Evolutionary conservation across 2,797 vertebrate species (phyloP), one percentile per base, ranked within the genome.

Genomic region (Fringilla coelebs): DNA sequence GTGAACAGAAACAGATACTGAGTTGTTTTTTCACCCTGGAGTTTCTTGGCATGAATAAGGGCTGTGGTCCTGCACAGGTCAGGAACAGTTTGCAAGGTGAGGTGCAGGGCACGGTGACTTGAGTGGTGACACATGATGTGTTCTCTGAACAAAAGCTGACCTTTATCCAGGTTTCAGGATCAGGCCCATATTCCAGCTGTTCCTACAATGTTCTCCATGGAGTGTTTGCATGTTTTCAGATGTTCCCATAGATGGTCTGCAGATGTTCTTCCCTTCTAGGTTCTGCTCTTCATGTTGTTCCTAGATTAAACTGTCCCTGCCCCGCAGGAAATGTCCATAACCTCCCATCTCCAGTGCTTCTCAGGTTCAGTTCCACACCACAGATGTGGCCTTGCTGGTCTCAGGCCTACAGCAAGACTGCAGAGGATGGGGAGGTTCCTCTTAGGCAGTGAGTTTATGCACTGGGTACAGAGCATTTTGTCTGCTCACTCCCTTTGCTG

Each of bases 341-440:
- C 12, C 20, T 74, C 10, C 11, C 9, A 11, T 11, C 25, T 46
- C 41, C 6, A 17, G 18, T 20, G 20, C 34, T 72, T 51, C 36
- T 73, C 11, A 10, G 52, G 34, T 34, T 58, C 4, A 13, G 12
- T 52, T 10, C 17, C 0, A 0, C 40, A 22, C 21, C 0, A 1
- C 21, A 76, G 40, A 38, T n/a, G 13, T 31, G 26, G 16, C 6
- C 17, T 40, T 71, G 32, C 19, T 55, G 48, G 17, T 75, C 34
- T 68, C 72, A 46, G 26, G 21, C 17, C 45, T 78, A 49, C 57
- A 38, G 46, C 1, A 4, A 41, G 62, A n/a, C 17, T 6, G 2
- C 21, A 61, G 55, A 68, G 52, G 32, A 24, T 32, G 29, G 9
- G 7, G 16, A 67, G 4, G 11, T 12, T 80, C 48, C 46, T 71